phyloP scores from a whole-genome alignment of 2,888 invertebrate genomes.

The Notodonta ziczac region DNA sequence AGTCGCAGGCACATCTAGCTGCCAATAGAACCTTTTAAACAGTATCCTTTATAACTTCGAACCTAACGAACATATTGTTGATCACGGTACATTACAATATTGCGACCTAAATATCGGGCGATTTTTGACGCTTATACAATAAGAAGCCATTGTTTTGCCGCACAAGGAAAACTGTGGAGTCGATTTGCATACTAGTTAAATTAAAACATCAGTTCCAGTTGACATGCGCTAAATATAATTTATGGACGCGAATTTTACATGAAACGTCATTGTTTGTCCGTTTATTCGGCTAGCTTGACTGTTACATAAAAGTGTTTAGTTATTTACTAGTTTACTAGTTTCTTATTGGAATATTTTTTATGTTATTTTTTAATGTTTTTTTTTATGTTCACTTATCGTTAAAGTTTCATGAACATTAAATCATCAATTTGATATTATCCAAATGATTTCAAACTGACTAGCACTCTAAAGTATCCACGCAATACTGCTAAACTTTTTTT shows the following conservation, averaged over 20 bases:
- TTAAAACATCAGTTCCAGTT: slow-evolving; percentile 21
- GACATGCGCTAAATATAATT: slow-evolving; percentile 30
- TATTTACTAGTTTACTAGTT: no score
- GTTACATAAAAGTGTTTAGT: neutral
- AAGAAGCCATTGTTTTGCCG: neutral
- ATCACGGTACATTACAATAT: neutral
- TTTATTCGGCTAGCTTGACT: neutral
- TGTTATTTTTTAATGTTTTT: no score
- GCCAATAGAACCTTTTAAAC: neutral
- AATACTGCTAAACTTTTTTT: no score
- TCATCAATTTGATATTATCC: no score
- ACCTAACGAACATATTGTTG: neutral
- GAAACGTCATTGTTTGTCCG: neutral
- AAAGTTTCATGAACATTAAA: no score
- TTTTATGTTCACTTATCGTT: no score
- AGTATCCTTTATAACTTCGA: neutral
- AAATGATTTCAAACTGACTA: no score
- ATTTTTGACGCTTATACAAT: neutral
- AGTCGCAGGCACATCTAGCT: no score
- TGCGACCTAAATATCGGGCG: neutral
- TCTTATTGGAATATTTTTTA: no score
- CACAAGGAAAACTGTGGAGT: slow-evolving; percentile 11
- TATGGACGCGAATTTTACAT: slow-evolving; percentile 7
- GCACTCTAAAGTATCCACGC: no score
- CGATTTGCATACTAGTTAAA: slow-evolving; percentile 28